Base-by-base conservation (phyloP, 1,140 invertebrate genomes). In the Forficula auricularia region DNA sequence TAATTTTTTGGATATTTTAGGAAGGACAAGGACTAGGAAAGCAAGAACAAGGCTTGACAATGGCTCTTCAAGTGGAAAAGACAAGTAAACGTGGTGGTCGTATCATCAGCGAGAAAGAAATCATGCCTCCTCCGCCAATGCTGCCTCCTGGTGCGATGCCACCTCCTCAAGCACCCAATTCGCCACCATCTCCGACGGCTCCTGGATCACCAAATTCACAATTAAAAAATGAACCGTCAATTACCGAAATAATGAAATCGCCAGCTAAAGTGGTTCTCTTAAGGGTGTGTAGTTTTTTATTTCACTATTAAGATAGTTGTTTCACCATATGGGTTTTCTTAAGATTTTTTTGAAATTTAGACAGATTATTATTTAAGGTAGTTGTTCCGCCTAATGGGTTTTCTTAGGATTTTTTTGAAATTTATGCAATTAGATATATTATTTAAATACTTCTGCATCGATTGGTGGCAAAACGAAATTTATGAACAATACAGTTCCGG, bases 21-120 rank as follows among this genome's bases (percentile, higher is more conserved):
- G 89, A 97, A 69, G 95, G 95, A 13, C 88, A 95, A 66, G 94
- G 94, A 14, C 68, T 98, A 30, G 94, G 94, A 9, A 95, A 91
- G 61, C 82, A 88, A 46, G 90, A 97, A 57, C 95, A 98, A 62
- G 95, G 95, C 13, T 98, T 98, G 77, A 87, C 89, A 31, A 83
- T 86, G 49, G 94, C 95, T 3, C 62, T 98, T 14, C 84, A 88
- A 66, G 88, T 92, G 2, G 91, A 98, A 59, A 97, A 98, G 60
- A 98, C 90, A 0, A 95, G 91, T 40, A 94, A 92, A 68, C 69
- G 91, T 45, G 88, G 88, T n/a, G 94, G 95, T 9, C 75, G 94
- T 46, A 98, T 98, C 56, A 88, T 98, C 44, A 79, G 89, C 53
- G 91, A 97, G 61, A 88, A 84, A 56, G 89, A 95, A 57, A 72